Percentiles rank a stretch among this genome's conserved stretches.
Conservation (phyloP, 2,113 vertebrate species). For the Rhodinocichla rosea region DNA sequence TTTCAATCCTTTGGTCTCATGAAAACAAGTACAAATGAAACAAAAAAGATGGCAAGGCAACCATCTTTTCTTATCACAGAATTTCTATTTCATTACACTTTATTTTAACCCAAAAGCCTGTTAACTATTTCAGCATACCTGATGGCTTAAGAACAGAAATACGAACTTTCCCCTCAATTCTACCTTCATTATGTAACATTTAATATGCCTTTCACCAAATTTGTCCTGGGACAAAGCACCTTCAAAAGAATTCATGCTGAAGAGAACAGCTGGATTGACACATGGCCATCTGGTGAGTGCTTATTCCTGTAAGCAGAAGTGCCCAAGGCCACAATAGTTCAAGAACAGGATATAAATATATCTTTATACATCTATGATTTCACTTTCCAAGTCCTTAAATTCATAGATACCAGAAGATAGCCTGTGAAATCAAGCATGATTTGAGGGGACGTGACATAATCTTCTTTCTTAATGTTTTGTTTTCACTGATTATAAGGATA, state of each 20-base stretch:
- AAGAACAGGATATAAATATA: neutral
- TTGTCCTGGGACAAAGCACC: neutral
- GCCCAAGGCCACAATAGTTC: constrained; percentile 21
- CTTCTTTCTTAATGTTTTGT: neutral
- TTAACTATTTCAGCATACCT: neutral
- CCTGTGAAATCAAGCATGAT: neutral
- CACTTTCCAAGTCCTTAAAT: neutral
- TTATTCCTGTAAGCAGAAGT: neutral
- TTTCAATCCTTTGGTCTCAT: neutral
- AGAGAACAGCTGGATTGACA: constrained; percentile 43
- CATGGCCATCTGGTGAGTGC: neutral
- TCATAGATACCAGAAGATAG: neutral
- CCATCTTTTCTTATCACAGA: neutral
- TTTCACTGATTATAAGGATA: neutral
- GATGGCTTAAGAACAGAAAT: neutral
- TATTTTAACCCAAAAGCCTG: neutral
- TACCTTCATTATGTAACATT: neutral
- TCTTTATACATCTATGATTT: neutral
- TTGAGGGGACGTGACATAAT: neutral
- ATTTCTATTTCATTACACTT: neutral
- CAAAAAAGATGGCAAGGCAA: neutral
- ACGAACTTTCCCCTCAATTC: neutral
- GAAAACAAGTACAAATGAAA: neutral
- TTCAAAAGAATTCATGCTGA: constrained; percentile 29
- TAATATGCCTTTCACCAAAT: neutral